Evolutionary conservation across 2,797 vertebrate genomes (phyloP), one percentile per base, ranked within the genome.

Genomic region (Diceros bicornis): DNA sequence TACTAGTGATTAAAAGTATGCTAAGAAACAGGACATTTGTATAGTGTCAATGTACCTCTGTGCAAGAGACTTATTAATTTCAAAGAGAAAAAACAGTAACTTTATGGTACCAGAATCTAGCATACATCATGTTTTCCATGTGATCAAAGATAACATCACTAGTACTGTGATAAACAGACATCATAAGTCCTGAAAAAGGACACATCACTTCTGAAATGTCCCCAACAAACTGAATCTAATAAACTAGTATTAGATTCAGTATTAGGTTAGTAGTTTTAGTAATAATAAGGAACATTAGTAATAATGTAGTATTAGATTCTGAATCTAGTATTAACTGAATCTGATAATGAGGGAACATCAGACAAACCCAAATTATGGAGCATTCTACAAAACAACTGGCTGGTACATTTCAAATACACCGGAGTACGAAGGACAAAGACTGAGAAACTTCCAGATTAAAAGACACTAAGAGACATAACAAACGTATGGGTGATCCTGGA

Each of bases 61-160:
- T 10, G 29, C 27, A 69, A 21, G 10, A 94, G 57, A 77, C 7
- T 27, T 69, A 77, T 14, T 50, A 2, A 52, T 5, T 74, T 79
- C 82, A 72, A 66, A 87, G 34, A 14, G 47, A 79, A 89, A 41
- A 88, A 17, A 5, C 17, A 20, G 17, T 32, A 62, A 32, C 17
- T n/a, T 25, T 8, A 5, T 0, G 13, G 25, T 7, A 5, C 34
- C 4, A 0, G 90, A 18, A 20, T 18, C 47, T 32, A 13, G 68
- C 75, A 47, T 10, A 21, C 34, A 14, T 16, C 12, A 27, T 13
- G 7, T 25, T 44, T 91, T 8, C 20, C 59, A 52, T 3, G 0
- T 41, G 41, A 41, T 62, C 41, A 32, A 72, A 92, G 52, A 59
- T 1, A 25, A 14, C 2, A 3, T 55, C 59, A 25, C 37, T n/a